A percentile compares a stretch with the other conserved stretches of the same genome.
Conservation (phyloP, 2,888 invertebrate genomes). For the Drosophila siamana region DNA sequence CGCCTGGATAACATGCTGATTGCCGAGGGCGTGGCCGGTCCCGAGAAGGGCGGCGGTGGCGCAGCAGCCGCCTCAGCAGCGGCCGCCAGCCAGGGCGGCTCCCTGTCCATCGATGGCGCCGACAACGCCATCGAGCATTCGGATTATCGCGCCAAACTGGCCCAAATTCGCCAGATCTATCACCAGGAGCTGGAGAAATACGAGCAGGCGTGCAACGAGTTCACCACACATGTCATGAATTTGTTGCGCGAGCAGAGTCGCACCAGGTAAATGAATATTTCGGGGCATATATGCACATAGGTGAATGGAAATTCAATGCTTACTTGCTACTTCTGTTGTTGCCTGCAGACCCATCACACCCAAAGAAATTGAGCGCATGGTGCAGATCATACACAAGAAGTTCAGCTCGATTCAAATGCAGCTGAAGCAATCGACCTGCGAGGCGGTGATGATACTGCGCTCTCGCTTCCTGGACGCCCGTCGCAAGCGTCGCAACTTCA, state of each 20-base stretch:
- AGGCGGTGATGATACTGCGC: slow-evolving; percentile 98
- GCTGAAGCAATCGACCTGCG: slow-evolving; percentile 99
- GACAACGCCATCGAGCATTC: slow-evolving; percentile 99
- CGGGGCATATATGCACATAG: no score
- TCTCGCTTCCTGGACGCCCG: slow-evolving; percentile 91
- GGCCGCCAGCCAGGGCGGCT: slow-evolving; percentile 91
- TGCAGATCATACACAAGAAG: slow-evolving; percentile 99
- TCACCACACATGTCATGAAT: slow-evolving; percentile 99
- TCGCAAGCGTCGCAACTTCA: slow-evolving; percentile 98
- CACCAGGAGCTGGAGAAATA: slow-evolving; percentile 99
- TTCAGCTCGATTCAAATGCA: slow-evolving; percentile 99
- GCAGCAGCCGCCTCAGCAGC: slow-evolving; percentile 95
- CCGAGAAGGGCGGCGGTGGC: slow-evolving; percentile 96
- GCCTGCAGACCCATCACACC: slow-evolving; percentile 94
- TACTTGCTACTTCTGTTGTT: not conserved
- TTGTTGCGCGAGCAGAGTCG: slow-evolving; percentile 97
- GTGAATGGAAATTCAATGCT: no score
- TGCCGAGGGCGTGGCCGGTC: slow-evolving; percentile 98
- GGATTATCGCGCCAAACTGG: slow-evolving; percentile 99
- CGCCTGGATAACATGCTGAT: slow-evolving; percentile 99
- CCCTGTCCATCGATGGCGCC: slow-evolving; percentile 86
- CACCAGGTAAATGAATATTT: slow-evolving; percentile 87
- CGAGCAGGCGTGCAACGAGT: slow-evolving; percentile 99
- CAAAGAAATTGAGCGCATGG: slow-evolving; percentile 99
- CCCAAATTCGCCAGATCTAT: slow-evolving; percentile 99